Evolutionary conservation across 2,797 vertebrate species (phyloP).

Genomic region (Poeciliopsis presidionis): DNA sequence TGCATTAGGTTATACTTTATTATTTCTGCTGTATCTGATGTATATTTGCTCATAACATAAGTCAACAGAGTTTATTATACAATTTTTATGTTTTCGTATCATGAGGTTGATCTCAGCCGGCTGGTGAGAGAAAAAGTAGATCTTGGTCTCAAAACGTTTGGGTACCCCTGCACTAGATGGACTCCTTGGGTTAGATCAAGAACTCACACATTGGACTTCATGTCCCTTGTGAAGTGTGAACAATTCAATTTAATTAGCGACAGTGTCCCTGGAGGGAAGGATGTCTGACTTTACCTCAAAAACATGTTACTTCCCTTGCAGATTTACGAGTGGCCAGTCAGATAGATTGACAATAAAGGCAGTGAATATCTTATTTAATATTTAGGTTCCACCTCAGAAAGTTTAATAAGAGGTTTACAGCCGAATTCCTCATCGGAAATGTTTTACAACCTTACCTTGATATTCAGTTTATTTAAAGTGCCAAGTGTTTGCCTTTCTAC

Average conservation of each 20-base stretch:
- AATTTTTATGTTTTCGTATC: too few relatives aligned
- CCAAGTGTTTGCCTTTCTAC: background rate
- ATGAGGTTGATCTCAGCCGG: too few relatives aligned
- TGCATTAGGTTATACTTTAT: too few relatives aligned
- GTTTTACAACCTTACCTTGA: background rate
- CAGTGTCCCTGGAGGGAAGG: background rate
- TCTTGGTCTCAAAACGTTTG: too few relatives aligned
- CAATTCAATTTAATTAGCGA: background rate
- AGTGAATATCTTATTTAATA: background rate
- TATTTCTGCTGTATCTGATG: too few relatives aligned
- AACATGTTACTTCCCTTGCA: background rate
- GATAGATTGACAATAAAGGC: background rate
- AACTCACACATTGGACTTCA: background rate
- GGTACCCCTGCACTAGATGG: too few relatives aligned
- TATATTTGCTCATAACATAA: too few relatives aligned
- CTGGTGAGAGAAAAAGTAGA: too few relatives aligned
- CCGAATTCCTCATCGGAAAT: slow-evolving; percentile 17
- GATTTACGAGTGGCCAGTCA: background rate
- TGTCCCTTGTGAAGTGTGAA: background rate
- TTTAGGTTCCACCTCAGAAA: slow-evolving; percentile 6
- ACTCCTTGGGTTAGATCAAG: background rate
- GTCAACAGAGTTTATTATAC: too few relatives aligned
- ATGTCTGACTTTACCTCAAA: background rate
- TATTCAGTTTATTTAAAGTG: background rate
- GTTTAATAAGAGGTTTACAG: slow-evolving; percentile 24